Evolutionary conservation across 2,797 vertebrate species (phyloP), one percentile per base, ranked within the genome.

Genomic region (Phalanger gymnotis): DNA sequence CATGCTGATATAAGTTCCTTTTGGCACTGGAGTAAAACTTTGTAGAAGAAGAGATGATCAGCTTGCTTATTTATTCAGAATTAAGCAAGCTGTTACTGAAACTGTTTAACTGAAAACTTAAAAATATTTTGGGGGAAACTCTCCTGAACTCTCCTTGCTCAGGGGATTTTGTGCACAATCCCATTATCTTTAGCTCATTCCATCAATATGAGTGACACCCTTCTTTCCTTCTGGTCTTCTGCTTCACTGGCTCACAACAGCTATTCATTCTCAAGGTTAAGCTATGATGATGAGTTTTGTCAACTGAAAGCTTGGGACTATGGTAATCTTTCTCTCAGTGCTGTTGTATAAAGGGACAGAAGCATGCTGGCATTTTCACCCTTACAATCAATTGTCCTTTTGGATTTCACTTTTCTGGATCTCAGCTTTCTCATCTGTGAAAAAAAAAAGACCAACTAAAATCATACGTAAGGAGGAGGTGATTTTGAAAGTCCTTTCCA

Each of bases 241-340:
- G 54, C 53, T 93, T 22, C 61, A n/a, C 56, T 90, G 95, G 54
- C 56, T 94, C 0, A 0, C 22, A 92, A 95, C 53, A 92, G 51
- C 81, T 54, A 91, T 51, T 93, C n/a, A 27, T 89, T 95, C 51
- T 98, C 93, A 96, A 93, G 93, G 95, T 96, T 95, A 95, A 95
- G 51, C 73, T 95, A 0, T 28, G 81, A 94, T 30, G 34, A 93
- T 91, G 58, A 47, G 51, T 51, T 12, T 91, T 81, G 53, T 54
- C 87, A 56, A 25, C 30, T 90, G 91, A 54, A 97, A 95, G 51
- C 2, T 53, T 56, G 30, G 47, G 19, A 54, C 0, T 54, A 22
- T 93, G 56, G 91, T 53, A 92, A 16, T 93, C 53, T 95, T 94
- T 95, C 47, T 54, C 51, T 90, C 53, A 11, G 40, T 90, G 61